Percentiles rank a stretch among this genome's conserved stretches.
Conservation (phyloP, 2,113 vertebrate genomes). For the Sorex fumeus region DNA sequence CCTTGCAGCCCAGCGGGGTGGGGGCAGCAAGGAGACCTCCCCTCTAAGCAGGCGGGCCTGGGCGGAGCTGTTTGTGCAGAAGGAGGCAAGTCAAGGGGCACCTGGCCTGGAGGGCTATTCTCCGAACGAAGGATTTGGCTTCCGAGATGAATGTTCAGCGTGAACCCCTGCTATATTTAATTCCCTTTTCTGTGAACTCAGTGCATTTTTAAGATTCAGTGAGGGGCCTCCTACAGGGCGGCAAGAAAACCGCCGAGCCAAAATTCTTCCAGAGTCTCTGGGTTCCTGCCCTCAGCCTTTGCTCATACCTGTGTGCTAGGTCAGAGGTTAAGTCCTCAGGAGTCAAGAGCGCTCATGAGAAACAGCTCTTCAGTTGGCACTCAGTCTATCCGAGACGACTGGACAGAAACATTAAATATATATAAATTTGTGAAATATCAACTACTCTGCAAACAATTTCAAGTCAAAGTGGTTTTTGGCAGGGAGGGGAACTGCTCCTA, state of each 20-base stretch:
- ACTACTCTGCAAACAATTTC: no score
- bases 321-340: slow-evolving; percentile 40
- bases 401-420: no score
- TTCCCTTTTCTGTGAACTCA: slow-evolving; percentile 89
- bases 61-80: slow-evolving; percentile 68
- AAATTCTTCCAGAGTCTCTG: slow-evolving; percentile 36
- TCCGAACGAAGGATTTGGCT: slow-evolving; percentile 83
- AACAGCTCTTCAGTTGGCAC: slow-evolving; percentile 43
- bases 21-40: background rate
- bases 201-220: slow-evolving; percentile 88
- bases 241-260: slow-evolving; percentile 83
- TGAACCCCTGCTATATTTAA: slow-evolving; percentile 88
- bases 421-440: no score
- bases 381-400: no score
- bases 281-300: slow-evolving; percentile 68
- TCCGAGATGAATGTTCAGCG: slow-evolving; percentile 86
- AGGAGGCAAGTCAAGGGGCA: slow-evolving; percentile 74
- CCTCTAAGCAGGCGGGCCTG: slow-evolving; percentile 4
- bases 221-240: slow-evolving; percentile 86
- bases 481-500: no score
- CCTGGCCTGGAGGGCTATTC: slow-evolving; percentile 78
- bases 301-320: background rate
- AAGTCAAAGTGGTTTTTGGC: no score
- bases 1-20: slow-evolving; percentile 42
- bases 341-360: slow-evolving; percentile 37